These are phyloP conservation scores for Ceratothoa steindachneri DNA, from an alignment of 2,888 invertebrate genomes.

Conservation along the genomic window DNA sequence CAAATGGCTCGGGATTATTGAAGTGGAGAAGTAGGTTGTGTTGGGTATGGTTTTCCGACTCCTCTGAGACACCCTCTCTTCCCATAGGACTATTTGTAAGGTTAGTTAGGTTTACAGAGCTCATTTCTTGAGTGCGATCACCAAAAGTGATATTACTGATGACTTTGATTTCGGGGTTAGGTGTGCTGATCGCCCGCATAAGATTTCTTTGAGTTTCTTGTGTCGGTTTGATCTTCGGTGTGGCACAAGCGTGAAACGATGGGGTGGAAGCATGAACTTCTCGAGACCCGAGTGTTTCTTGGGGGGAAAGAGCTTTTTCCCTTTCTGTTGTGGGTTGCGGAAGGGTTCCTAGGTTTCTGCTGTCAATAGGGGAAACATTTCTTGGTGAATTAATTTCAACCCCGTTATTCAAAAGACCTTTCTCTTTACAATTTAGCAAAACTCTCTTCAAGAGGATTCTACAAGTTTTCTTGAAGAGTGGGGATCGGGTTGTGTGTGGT, in stretches of 20 bases:
- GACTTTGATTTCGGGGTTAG: slow-evolving; percentile 24
- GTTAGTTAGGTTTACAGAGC: slow-evolving; percentile 23
- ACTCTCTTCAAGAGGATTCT: not conserved
- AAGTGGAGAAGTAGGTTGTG: slow-evolving; percentile 29
- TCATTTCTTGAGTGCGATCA: slow-evolving; percentile 36
- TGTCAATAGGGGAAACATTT: not conserved
- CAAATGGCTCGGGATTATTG: slow-evolving; percentile 31
- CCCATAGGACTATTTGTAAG: not conserved
- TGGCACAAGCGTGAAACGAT: not conserved
- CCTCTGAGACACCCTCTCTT: not conserved
- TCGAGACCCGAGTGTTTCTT: too few species aligned
- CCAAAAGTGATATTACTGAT: slow-evolving; percentile 41
- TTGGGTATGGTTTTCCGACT: not conserved
- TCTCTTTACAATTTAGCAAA: not conserved
- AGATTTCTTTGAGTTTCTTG: slow-evolving; percentile 16
- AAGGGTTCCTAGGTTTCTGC: not conserved
- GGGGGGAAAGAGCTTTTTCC: too few species aligned
- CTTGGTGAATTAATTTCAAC: too few species aligned
- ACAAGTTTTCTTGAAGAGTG: too few species aligned
- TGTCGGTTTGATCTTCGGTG: not conserved
- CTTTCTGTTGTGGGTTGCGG: too few species aligned
- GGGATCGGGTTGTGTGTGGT: too few species aligned
- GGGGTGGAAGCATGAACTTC: too few species aligned
- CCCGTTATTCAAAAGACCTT: not conserved
- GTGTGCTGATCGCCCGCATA: slow-evolving; percentile 37